A percentile compares a stretch with the other conserved stretches of the same genome.
Conservation (phyloP, 2,797 vertebrate species). For the Triplophysa bombifrons region DNA sequence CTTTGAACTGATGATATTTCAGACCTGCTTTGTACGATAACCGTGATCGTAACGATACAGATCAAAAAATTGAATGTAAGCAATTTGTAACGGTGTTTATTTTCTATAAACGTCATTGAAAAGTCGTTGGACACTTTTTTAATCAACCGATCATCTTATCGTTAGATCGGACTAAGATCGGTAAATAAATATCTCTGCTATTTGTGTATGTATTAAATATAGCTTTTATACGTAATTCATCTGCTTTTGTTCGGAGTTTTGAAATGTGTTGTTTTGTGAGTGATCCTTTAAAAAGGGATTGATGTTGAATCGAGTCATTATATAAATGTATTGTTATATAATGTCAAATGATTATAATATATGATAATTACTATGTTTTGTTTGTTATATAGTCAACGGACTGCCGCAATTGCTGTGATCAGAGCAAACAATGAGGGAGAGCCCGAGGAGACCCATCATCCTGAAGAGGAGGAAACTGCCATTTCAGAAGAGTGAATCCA, state of each 20-base stretch:
- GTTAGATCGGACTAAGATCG: not conserved
- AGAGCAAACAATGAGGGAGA: constrained; percentile 86
- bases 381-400: constrained; percentile 58
- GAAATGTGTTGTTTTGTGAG: too few relatives aligned
- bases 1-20: not conserved
- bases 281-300: not conserved
- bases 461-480: constrained; percentile 89
- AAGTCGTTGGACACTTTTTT: constrained; percentile 24
- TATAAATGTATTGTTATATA: not conserved
- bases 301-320: not conserved
- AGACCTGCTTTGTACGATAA: not conserved
- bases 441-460: constrained; percentile 92
- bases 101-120: constrained; percentile 12
- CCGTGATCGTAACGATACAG: not conserved
- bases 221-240: not conserved
- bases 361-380: not conserved
- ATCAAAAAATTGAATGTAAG: constrained; percentile 27
- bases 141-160: not conserved
- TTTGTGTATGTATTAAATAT: not conserved
- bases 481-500: constrained; percentile 73
- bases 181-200: not conserved
- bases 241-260: not conserved
- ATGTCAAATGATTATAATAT: not conserved
- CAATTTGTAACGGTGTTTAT: constrained; percentile 17
- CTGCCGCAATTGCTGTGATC: constrained; percentile 62